These are phyloP conservation scores for Galemys pyrenaicus DNA, from an alignment of 2,113 vertebrate species.

Conservation along the genomic window DNA sequence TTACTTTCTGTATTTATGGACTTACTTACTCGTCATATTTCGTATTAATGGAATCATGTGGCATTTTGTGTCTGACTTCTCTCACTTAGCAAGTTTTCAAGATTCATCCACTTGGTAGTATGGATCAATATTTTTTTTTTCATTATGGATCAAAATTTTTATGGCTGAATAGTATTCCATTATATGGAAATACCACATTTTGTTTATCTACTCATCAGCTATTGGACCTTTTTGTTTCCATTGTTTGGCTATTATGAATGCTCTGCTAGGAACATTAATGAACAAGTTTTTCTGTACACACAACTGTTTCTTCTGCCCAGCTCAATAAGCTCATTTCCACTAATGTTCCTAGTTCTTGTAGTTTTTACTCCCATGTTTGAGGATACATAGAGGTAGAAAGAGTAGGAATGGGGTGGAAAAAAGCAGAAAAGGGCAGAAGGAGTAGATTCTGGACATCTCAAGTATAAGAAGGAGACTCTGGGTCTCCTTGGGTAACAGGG, in stretches of 20 bases:
- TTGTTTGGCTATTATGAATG: neutral
- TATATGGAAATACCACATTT: neutral
- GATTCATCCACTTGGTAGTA: neutral
- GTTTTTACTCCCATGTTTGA: neutral
- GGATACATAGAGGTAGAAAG: neutral
- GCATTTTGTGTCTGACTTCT: conserved; percentile 18
- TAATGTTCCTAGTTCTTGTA: neutral
- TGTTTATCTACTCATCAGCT: neutral
- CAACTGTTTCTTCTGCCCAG: neutral
- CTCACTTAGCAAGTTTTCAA: neutral
- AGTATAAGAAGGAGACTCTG: neutral
- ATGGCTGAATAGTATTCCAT: neutral
- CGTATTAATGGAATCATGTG: neutral
- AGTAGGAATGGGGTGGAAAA: neutral
- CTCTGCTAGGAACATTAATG: neutral
- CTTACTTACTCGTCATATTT: neutral
- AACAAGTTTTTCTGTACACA: conserved; percentile 25
- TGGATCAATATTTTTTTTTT: neutral
- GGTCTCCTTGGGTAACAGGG: neutral
- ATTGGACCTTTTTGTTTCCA: neutral
- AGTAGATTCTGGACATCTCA: neutral
- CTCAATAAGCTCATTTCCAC: neutral
- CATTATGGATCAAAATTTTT: too few relatives aligned
- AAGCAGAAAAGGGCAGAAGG: neutral
- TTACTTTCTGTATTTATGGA: neutral